phyloP scores from a whole-genome alignment of 1,140 invertebrate genomes.

The Zaprionus nigranus region DNA sequence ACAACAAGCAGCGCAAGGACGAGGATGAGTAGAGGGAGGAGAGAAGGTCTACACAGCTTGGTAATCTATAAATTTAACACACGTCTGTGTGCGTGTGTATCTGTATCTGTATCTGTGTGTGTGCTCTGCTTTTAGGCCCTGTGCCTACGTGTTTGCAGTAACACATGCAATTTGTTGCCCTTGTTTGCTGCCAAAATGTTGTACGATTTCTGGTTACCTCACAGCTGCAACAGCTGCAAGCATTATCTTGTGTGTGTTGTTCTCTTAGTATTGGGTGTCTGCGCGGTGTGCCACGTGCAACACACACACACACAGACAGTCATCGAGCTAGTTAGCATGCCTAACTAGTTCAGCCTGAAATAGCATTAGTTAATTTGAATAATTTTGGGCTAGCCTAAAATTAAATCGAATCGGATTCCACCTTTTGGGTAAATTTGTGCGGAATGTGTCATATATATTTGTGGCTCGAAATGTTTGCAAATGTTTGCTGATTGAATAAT shows the following conservation, averaged over 20 bases:
- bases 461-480: not conserved
- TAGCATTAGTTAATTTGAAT: constrained; percentile 67
- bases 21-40: not conserved
- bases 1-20: constrained; percentile 6
- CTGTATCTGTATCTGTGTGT: constrained; percentile 12
- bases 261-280: constrained; percentile 1
- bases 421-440: too few relatives aligned
- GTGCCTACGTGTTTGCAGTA: constrained; percentile 42
- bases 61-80: constrained; percentile 47
- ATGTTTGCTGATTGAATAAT: constrained; percentile 19
- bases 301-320: not conserved
- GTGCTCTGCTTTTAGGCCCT: constrained; percentile 31
- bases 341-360: constrained; percentile 33
- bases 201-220: constrained; percentile 33
- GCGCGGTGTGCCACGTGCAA: constrained; percentile 22
- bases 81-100: constrained; percentile 19
- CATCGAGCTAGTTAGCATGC: constrained; percentile 18
- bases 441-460: not conserved
- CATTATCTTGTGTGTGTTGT: constrained; percentile 14
- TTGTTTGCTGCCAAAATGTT: constrained; percentile 51
- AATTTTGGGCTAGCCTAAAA: constrained; percentile 52
- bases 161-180: constrained; percentile 53
- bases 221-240: not conserved
- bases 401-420: constrained; percentile 45
- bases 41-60: not conserved